Base-by-base conservation (phyloP, 1,140 invertebrate species). In the Danaus plexippus region DNA sequence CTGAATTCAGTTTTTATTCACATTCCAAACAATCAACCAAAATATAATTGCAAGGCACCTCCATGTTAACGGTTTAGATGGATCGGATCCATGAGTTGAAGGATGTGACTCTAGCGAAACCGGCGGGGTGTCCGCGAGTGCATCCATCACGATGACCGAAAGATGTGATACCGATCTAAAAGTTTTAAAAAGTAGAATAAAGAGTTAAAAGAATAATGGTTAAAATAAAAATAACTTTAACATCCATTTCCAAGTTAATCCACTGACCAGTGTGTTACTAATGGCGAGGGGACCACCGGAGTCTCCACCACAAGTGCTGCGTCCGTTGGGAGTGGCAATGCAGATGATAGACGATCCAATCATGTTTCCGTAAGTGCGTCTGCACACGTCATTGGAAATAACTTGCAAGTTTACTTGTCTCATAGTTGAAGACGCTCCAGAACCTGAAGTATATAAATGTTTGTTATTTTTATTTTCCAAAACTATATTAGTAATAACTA, bases 271-370 rank as follows among this genome's bases (percentile, higher is more conserved):
- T 13, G 43, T 42, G 41, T 10, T 49, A 47, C 47, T 47, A 40
- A 51, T 43, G 48, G 42, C 44, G 12, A 57, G 55, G 7, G 55
- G 55, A 9, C 55, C 55, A 22, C 55, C 55, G 43, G 55, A 57
- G 55, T 57, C 55, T 1, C 55, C 55, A 4, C 13, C n/a, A 48
- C 55, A 57, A 11, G 22, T 51, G 3, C 48, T 43, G 9, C 48
- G 55, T 9, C 55, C 43, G 12, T 47, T 47, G 9, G 42, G 32
- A 11, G 43, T 50, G 44, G 43, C 43, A 10, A 43, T 22, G 18
- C 55, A 57, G 22, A 57, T 47, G 3, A 49, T 45, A 5, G 48
- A 43, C 9, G 51, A 41, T 11, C 47, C 10, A 10, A 45, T 11
- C 1, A 3, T n/a, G 15, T 9, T 40, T 9, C 55, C 55, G 12